These are phyloP conservation scores for Caenorhabditis sulstoni DNA, from an alignment of 2,888 invertebrate genomes.

Conservation along the genomic window DNA sequence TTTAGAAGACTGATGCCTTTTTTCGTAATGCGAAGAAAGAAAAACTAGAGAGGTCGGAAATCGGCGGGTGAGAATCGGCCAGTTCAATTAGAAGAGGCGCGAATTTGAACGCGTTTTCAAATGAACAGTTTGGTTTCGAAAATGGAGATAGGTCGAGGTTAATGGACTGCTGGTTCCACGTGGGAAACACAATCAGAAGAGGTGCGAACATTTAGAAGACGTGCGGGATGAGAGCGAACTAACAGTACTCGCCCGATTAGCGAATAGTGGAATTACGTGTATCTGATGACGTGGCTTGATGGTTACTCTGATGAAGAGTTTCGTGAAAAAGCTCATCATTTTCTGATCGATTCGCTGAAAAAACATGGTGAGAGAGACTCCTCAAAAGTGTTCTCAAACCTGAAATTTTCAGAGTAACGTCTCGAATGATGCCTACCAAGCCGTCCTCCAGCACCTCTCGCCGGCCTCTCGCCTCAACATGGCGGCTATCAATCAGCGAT, in stretches of 20 bases:
- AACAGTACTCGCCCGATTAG: too few species aligned
- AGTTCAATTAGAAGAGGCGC: constrained; percentile 36
- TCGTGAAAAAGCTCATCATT: not conserved
- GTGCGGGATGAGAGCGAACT: too few species aligned
- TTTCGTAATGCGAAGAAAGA: not conserved
- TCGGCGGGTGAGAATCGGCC: constrained; percentile 31
- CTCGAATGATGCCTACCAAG: too few species aligned
- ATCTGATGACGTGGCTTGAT: too few species aligned
- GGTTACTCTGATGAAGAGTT: too few species aligned
- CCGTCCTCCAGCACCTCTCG: too few species aligned
- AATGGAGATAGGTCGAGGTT: constrained; percentile 15
- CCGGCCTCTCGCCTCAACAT: too few species aligned
- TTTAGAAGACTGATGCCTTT: constrained; percentile 9
- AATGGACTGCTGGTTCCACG: constrained; percentile 7
- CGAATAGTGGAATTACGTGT: too few species aligned
- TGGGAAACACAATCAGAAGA: constrained; percentile 4
- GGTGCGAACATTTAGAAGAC: not conserved
- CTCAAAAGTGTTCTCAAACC: too few species aligned
- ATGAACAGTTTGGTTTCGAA: constrained; percentile 1
- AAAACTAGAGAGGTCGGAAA: constrained; percentile 44
- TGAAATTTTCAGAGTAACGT: too few species aligned
- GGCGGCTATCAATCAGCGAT: too few species aligned
- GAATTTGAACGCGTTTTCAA: constrained; percentile 21
- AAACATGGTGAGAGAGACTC: too few species aligned
- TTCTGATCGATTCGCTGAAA: not conserved